These are phyloP conservation scores for Neosalanx taihuensis DNA, from an alignment of 2,797 vertebrate genomes.

Conservation along the genomic window DNA sequence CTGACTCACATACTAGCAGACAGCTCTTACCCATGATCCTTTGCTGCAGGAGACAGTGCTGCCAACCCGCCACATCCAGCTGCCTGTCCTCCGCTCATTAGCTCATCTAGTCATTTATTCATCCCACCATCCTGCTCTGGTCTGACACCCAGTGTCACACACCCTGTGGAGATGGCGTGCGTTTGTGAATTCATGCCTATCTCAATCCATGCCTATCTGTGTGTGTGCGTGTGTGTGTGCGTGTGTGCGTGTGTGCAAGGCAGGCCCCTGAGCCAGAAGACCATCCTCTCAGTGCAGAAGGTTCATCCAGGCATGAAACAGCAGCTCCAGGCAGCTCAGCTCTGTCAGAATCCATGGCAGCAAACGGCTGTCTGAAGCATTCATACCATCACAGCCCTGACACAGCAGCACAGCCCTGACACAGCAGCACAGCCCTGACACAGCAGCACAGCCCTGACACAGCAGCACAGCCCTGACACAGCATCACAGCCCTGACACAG, in stretches of 20 bases:
- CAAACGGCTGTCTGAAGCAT: neutral
- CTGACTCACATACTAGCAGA: neutral
- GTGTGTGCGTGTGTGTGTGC: neutral
- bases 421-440: too few relatives aligned
- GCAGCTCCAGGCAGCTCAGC: neutral
- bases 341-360: neutral
- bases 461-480: too few relatives aligned
- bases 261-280: slow-evolving; percentile 47
- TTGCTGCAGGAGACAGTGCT: slow-evolving; percentile 2
- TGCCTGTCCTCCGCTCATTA: slow-evolving; percentile 44
- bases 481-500: too few relatives aligned
- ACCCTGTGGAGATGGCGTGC: slow-evolving; percentile 39
- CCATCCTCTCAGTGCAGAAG: slow-evolving; percentile 67
- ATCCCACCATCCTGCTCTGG: slow-evolving; percentile 58
- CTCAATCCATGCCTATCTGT: neutral
- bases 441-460: too few relatives aligned
- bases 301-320: slow-evolving; percentile 34
- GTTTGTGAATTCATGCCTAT: neutral
- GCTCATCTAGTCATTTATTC: slow-evolving; percentile 43
- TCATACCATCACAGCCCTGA: neutral
- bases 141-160: slow-evolving; percentile 66
- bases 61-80: slow-evolving; percentile 39
- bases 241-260: neutral
- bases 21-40: neutral
- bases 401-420: neutral